phyloP scores from a whole-genome alignment of 2,113 vertebrate species.

The Diadophis punctatus region DNA sequence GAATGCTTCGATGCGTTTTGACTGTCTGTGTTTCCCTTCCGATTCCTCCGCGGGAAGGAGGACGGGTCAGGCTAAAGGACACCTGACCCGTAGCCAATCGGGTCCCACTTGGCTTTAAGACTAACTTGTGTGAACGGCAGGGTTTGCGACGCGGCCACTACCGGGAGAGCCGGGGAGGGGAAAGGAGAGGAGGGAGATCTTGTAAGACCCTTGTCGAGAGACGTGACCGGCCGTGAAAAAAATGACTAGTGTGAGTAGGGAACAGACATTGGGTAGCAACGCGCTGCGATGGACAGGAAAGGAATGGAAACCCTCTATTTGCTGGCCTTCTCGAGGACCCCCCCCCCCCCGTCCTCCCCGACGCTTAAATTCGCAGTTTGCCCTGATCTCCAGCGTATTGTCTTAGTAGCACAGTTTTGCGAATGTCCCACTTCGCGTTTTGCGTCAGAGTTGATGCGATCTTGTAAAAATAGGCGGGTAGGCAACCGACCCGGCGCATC shows the following conservation, averaged over 20 bases:
- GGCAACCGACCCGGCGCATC: too few species aligned
- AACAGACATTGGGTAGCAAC: not conserved
- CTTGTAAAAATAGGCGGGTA: not conserved
- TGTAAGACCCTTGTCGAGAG: not conserved
- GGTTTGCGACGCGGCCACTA: not conserved
- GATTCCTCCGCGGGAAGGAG: not conserved
- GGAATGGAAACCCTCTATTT: not conserved
- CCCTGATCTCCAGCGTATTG: not conserved
- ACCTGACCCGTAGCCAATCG: constrained; percentile 35
- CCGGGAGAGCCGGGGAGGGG: not conserved
- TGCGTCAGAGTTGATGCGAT: not conserved
- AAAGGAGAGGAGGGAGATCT: not conserved
- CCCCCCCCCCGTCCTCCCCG: not conserved
- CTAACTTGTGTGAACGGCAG: not conserved
- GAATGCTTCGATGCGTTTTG: not conserved
- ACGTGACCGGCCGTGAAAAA: not conserved
- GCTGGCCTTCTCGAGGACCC: not conserved
- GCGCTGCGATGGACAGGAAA: not conserved
- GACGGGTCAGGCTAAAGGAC: not conserved
- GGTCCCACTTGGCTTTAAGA: not conserved
- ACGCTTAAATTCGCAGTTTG: not conserved
- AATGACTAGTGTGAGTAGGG: constrained; percentile 28
- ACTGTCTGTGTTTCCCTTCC: accelerated
- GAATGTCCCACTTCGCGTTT: too few species aligned
- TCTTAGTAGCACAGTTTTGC: not conserved